Conservation (phyloP, 2,888 invertebrate genomes). For the Ypsolopha sequella region DNA sequence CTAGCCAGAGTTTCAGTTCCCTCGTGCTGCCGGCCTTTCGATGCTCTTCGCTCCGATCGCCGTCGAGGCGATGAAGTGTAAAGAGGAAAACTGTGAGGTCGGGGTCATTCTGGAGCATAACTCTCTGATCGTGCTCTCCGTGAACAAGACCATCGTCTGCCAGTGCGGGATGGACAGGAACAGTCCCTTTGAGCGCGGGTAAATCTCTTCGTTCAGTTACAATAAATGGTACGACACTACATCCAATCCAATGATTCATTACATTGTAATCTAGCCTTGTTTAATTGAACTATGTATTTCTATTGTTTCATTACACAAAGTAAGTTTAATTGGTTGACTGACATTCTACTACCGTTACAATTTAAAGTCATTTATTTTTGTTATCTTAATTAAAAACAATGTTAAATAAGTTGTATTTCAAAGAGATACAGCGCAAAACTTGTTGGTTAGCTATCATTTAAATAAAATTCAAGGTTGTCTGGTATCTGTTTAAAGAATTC, state of each 20-base stretch:
- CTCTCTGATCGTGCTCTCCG: conserved; percentile 62
- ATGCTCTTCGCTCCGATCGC: conserved; percentile 69
- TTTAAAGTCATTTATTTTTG: no score
- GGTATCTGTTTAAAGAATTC: conserved; percentile 9
- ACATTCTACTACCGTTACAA: no score
- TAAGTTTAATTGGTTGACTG: no score
- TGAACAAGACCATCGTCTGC: conserved; percentile 67
- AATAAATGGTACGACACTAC: conserved; percentile 25
- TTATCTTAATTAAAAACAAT: no score
- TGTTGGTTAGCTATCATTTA: conserved; percentile 33
- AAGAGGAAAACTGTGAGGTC: conserved; percentile 69
- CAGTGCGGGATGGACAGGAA: conserved; percentile 60
- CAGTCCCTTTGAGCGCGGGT: conserved; percentile 67
- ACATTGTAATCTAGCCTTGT: background rate
- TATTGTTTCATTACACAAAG: background rate
- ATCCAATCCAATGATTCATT: background rate
- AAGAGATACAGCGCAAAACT: conserved; percentile 8
- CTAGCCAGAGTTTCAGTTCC: conserved; percentile 35
- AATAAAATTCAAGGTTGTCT: conserved; percentile 43
- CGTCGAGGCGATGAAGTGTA: conserved; percentile 70
- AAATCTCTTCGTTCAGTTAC: conserved; percentile 36
- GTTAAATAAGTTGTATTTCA: no score
- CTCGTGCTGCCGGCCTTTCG: conserved; percentile 31
- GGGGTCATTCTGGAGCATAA: conserved; percentile 66
- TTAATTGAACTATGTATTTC: background rate